These are phyloP conservation scores for Papilio demoleus DNA, from an alignment of 2,888 invertebrate genomes.

Conservation along the genomic window DNA sequence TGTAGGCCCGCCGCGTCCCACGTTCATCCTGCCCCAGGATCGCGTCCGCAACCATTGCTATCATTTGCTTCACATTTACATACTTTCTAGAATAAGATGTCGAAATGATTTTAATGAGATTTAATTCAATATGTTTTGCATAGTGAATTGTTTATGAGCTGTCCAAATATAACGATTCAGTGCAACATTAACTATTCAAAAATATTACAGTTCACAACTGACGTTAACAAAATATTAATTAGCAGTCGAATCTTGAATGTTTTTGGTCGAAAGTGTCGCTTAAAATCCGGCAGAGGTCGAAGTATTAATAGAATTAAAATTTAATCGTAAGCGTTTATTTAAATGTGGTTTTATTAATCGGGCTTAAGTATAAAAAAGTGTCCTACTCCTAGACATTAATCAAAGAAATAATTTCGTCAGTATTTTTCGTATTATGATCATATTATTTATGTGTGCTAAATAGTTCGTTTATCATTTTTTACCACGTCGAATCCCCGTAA, in stretches of 20 bases:
- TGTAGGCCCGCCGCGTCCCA: slow-evolving; percentile 54
- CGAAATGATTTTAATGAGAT: slow-evolving; percentile 30
- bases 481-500: slow-evolving; percentile 59
- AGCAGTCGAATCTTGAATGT: no score
- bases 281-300: no score
- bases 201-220: no score
- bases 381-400: neutral
- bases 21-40: slow-evolving; percentile 52
- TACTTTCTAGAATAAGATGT: slow-evolving; percentile 46
- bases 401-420: neutral
- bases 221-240: no score
- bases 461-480: slow-evolving; percentile 53
- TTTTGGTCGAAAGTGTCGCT: no score
- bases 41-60: slow-evolving; percentile 40
- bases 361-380: no score
- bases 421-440: slow-evolving; percentile 7
- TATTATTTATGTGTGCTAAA: slow-evolving; percentile 31
- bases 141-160: neutral
- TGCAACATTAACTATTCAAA: no score
- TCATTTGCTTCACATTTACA: slow-evolving; percentile 49
- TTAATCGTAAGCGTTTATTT: no score
- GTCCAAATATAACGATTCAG: neutral
- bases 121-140: slow-evolving; percentile 14
- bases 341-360: no score
- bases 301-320: no score